These are phyloP conservation scores for Aphodius granarius DNA, from an alignment of 2,888 invertebrate species.

Conservation along the genomic window DNA sequence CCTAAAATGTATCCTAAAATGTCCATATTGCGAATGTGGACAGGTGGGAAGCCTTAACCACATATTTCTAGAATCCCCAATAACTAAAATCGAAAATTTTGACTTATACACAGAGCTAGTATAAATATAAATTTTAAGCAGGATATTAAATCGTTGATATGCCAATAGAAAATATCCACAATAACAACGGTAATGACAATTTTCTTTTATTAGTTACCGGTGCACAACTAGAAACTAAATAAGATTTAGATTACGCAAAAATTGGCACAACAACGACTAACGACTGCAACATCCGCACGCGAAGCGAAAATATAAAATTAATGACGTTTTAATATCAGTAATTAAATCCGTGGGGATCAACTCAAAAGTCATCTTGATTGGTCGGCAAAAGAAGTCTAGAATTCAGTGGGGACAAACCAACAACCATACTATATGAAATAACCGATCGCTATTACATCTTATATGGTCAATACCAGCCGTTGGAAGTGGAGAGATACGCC, in stretches of 20 bases:
- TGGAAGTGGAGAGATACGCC: not conserved
- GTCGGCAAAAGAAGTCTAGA: not conserved
- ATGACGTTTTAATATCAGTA: not conserved
- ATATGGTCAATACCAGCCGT: not conserved
- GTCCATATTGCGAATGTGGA: no score
- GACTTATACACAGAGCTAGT: no score
- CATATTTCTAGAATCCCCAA: no score
- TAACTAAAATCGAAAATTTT: no score
- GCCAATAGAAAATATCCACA: not conserved
- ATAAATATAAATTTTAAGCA: no score
- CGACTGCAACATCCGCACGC: not conserved
- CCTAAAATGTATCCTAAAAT: no score
- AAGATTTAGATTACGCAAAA: not conserved
- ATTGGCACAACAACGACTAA: not conserved
- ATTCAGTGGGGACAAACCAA: not conserved
- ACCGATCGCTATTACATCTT: not conserved
- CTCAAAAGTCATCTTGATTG: not conserved
- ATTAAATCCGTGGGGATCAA: not conserved
- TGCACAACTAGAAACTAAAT: not conserved
- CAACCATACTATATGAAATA: not conserved
- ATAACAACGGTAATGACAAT: not conserved
- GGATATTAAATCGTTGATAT: not conserved
- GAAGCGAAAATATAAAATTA: not conserved
- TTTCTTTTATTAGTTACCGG: not conserved
- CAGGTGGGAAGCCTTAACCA: no score